Base-by-base conservation (phyloP, 2,113 vertebrate species). In the Typhlomys cinereus region DNA sequence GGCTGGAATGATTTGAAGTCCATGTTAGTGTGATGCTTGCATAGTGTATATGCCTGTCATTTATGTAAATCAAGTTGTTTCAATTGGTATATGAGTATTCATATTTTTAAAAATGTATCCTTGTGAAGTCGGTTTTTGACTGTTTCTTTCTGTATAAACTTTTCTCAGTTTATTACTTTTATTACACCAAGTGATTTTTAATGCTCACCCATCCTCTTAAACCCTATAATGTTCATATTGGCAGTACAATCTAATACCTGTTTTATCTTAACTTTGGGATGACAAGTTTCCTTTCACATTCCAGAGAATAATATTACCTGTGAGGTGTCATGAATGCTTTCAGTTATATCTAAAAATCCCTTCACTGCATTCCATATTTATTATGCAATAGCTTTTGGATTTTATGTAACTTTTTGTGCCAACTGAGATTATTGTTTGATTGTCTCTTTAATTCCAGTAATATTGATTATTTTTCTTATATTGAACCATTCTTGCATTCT, bases 21-120 rank as follows among this genome's bases (percentile, higher is more conserved):
- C 34, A 18, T 59, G 41, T 1, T 25, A 36, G n/a, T 0, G 0
- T 36, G 14, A 4, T 71, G 5, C 0, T 70, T 14, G 25, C 17
- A 36, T 21, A 29, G 2, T n/a, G 52, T 27, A 41, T 27, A 39
- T 10, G 11, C 21, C 41, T 71, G 23, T 36, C 12, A 70, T 48
- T 64, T 31, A 14, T 17, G 1, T 14, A n/a, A 25, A 50, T 50
- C 18, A n/a, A n/a, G n/a, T 67, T 48, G 29, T 3, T 73, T 87
- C 36, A 54, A 29, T 29, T 12, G 4, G 2, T 81, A 18, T 17
- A 71, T 34, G 27, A 12, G 31, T 46, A 54, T 87, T 87, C 44
- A 36, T 12, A 17, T 5, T 48, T 59, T 23, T 86, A 31, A 20
- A 20, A 57, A 41, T 29, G 11, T 64, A n/a, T 73, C 73, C 36